phyloP scores from a whole-genome alignment of 2,888 invertebrate genomes.

The Aphrophora alni region DNA sequence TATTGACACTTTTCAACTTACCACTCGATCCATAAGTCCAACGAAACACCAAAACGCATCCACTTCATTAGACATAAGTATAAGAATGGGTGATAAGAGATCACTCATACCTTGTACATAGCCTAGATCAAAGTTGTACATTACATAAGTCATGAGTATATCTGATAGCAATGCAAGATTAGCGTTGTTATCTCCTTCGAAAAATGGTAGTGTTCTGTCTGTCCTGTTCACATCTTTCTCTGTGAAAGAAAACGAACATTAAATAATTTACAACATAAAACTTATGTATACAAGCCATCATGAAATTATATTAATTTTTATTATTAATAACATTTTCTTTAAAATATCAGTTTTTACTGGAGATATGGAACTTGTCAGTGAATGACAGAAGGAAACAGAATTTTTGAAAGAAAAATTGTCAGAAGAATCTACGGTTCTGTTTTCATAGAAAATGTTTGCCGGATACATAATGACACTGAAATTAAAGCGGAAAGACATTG shows the following conservation, averaged over 20 bases:
- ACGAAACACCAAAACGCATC: slow-evolving; percentile 99
- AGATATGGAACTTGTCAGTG: too few species aligned
- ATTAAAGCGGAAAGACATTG: too few species aligned
- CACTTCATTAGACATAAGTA: slow-evolving; percentile 89
- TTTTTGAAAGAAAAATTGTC: too few species aligned
- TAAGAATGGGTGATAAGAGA: slow-evolving; percentile 88
- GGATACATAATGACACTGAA: too few species aligned
- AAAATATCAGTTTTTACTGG: too few species aligned
- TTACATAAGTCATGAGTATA: slow-evolving; percentile 96
- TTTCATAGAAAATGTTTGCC: too few species aligned
- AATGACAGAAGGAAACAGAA: too few species aligned
- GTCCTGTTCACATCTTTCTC: slow-evolving; percentile 98
- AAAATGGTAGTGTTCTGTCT: slow-evolving; percentile 89
- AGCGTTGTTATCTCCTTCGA: slow-evolving; percentile 91
- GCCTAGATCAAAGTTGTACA: slow-evolving; percentile 98
- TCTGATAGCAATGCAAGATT: slow-evolving; percentile 86
- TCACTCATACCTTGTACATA: slow-evolving; percentile 99
- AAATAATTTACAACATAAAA: background rate
- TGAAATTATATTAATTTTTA: too few species aligned
- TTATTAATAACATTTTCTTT: too few species aligned
- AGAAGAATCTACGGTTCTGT: too few species aligned
- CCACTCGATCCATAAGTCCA: slow-evolving; percentile 95
- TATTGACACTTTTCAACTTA: too few species aligned
- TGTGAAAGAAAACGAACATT: slow-evolving; percentile 53
- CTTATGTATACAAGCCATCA: background rate